phyloP scores from a whole-genome alignment of 2,113 vertebrate genomes.

The Charina bottae region DNA sequence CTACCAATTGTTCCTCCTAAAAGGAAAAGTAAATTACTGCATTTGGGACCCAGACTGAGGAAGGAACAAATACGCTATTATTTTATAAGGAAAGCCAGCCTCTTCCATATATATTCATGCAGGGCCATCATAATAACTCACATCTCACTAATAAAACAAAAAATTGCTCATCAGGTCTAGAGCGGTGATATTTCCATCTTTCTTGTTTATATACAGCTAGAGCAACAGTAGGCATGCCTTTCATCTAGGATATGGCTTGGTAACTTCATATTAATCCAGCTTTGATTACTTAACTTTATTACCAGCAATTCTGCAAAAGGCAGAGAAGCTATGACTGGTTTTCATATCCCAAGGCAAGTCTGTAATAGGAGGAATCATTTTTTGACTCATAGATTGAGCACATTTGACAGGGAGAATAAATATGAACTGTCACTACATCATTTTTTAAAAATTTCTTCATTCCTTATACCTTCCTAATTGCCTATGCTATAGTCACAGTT shows the following conservation, averaged over 20 bases:
- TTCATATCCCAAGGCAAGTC: slow-evolving; percentile 9
- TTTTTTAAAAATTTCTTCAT: slow-evolving; percentile 4
- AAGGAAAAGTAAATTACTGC: neutral
- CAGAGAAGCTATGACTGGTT: slow-evolving; percentile 4
- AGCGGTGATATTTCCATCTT: no score
- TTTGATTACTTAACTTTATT: slow-evolving; percentile 5
- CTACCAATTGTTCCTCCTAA: neutral
- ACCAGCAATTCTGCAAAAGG: neutral
- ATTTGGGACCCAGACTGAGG: neutral
- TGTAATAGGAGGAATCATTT: slow-evolving; percentile 14
- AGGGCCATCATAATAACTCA: neutral
- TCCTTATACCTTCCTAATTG: slow-evolving; percentile 1
- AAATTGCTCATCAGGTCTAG: neutral
- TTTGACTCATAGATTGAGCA: slow-evolving; percentile 29
- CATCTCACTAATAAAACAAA: neutral
- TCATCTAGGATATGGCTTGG: neutral
- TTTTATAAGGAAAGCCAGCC: neutral
- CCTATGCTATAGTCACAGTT: neutral
- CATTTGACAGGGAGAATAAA: slow-evolving; percentile 27
- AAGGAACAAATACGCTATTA: neutral
- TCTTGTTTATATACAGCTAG: neutral
- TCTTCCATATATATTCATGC: neutral
- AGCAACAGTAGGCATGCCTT: neutral
- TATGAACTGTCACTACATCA: neutral
- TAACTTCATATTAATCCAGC: neutral